Percentiles rank a stretch among this genome's conserved stretches.
Evolutionary conservation across 2,797 vertebrate species (phyloP).

Genomic region (Cryptoblepharus egeriae): DNA sequence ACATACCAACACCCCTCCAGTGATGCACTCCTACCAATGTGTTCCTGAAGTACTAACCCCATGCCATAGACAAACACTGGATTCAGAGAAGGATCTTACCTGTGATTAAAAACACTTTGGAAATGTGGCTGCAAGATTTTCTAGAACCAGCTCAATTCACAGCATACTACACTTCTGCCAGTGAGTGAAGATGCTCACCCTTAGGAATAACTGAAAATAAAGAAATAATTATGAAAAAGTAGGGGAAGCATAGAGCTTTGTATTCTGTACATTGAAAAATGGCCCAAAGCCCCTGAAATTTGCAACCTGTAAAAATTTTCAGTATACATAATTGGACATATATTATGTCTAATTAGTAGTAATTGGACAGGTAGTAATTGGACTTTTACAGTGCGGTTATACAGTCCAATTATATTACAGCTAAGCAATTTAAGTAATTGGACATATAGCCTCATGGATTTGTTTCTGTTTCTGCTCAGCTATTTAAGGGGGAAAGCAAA

Average conservation of each 20-base stretch:
- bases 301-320: not conserved
- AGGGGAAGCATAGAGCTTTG: not conserved
- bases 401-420: no score
- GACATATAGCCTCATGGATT: not conserved
- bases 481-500: not conserved
- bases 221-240: not conserved
- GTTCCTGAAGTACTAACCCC: no score
- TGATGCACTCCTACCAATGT: no score
- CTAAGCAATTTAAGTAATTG: not conserved
- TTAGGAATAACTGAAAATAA: not conserved
- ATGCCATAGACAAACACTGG: no score
- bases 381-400: no score
- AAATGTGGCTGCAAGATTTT: not conserved
- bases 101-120: not conserved
- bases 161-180: not conserved
- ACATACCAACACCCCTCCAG: no score
- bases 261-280: not conserved
- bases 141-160: not conserved
- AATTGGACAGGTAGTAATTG: no score
- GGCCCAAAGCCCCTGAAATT: not conserved
- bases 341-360: no score
- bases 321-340: not conserved
- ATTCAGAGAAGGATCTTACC: not conserved
- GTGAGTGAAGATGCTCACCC: not conserved
- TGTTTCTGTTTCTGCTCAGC: not conserved